phyloP scores from a whole-genome alignment of 2,113 vertebrate species.

The Dipodomys ordii region DNA sequence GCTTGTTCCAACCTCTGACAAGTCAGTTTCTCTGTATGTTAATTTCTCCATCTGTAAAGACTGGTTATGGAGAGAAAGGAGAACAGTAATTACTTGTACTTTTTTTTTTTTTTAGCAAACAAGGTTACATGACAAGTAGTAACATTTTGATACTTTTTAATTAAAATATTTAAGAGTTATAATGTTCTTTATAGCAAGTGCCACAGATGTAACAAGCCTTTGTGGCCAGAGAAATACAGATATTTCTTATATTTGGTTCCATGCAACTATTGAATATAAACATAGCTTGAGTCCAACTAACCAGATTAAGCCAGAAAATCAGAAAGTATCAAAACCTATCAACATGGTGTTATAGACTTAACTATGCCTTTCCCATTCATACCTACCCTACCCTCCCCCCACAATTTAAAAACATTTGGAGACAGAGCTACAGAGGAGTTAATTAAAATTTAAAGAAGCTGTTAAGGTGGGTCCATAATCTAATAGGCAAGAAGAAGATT shows the following conservation, averaged over 20 bases:
- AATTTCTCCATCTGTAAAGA: constrained; percentile 76
- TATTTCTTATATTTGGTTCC: not conserved
- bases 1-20: constrained; percentile 60
- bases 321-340: constrained; percentile 47
- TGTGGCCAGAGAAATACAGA: constrained; percentile 47
- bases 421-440: not conserved
- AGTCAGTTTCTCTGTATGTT: constrained; percentile 64
- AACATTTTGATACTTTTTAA: constrained; percentile 29
- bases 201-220: constrained; percentile 22
- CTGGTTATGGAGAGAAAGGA: not conserved
- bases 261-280: constrained; percentile 47
- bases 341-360: not conserved
- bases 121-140: constrained; percentile 45
- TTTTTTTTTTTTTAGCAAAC: constrained; percentile 23
- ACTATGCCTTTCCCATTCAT: not conserved
- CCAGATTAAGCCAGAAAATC: constrained; percentile 30
- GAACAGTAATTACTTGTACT: constrained; percentile 45
- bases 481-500: not conserved
- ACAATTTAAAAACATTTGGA: constrained; percentile 29
- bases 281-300: constrained; percentile 50
- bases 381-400: not conserved
- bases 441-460: constrained; percentile 45
- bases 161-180: not conserved
- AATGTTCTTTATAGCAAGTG: constrained; percentile 5
- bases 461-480: not conserved